Evolutionary conservation across 2,113 vertebrate species (phyloP), one percentile per base, ranked within the genome.

Genomic region (Gulo gulo): DNA sequence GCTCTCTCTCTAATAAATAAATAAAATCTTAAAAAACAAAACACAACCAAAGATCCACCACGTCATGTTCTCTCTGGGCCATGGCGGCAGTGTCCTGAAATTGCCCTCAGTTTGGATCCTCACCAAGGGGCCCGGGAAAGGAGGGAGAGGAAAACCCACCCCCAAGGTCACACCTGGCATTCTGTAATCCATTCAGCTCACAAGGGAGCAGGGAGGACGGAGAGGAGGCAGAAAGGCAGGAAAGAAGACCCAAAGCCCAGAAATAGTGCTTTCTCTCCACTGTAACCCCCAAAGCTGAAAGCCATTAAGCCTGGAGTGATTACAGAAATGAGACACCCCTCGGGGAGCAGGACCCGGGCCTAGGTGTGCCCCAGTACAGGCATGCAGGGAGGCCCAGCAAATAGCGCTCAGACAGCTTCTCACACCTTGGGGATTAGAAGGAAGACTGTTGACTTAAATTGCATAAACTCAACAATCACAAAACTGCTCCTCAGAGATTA

Each of bases 321-420:
- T 91, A 97, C 9, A 74, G 98, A 98, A 97, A 98, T 83, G 4
- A 91, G 97, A 98, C 88, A 97, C 97, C 97, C 73, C 61, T 63
- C 79, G 85, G 82, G 1, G 52, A 91, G 88, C 1, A 0, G 96
- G 86, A 95, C 96, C 94, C 7, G 36, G 81, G 95, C 76, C 78
- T 81, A 88, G 98, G 97, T 95, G 97, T 86, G 97, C 92, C 97
- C 26, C 1, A 1, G 90, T 21, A 7, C n/a, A 57, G 97, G 95
- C 95, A 87, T n/a, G 97, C 88, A 92, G 88, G 91, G 95, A 90
- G 76, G 95, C 97, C 94, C 7, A 50, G 95, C 93, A 97, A 97
- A 95, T 59, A 97, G 80, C 39, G 4, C 86, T 92, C 90, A 29
- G 78, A 88, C 26, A 90, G 97, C 97, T 98, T 97, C 97, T 98